Conservation (phyloP, 2,797 vertebrate genomes). For the Helarctos malayanus region DNA sequence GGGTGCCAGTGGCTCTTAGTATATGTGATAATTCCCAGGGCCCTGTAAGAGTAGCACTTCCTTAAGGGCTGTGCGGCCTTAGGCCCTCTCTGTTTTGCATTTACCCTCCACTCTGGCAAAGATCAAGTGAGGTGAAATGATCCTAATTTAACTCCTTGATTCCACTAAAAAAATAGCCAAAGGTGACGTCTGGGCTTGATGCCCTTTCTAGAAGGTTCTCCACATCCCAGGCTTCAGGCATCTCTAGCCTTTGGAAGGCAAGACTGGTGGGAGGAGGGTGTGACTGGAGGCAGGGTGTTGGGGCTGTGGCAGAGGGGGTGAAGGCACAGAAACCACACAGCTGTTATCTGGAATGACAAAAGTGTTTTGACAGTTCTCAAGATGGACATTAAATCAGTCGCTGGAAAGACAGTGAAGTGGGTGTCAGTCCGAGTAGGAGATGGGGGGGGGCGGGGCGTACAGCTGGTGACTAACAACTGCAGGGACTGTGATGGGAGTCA, state of each 20-base stretch:
- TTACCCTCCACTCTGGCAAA: neutral
- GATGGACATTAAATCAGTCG: conserved; percentile 86
- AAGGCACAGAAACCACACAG: neutral
- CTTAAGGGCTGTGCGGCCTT: fast-evolving
- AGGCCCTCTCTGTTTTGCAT: neutral
- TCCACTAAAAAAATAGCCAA: neutral
- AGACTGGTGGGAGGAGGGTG: neutral
- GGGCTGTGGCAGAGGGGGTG: neutral
- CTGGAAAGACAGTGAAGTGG: conserved; percentile 86
- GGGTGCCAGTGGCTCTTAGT: fast-evolving
- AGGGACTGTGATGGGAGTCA: conserved; percentile 82
- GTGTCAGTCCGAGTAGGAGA: conserved; percentile 86
- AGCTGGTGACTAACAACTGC: conserved; percentile 72
- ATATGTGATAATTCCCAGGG: fast-evolving
- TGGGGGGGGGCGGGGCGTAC: neutral
- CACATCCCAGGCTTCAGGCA: neutral
- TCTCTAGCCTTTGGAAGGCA: neutral
- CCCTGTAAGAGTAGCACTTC: neutral
- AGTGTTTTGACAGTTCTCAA: conserved; percentile 86
- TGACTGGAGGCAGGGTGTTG: neutral
- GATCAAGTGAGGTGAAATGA: neutral
- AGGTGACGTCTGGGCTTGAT: neutral
- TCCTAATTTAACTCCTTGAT: conserved; percentile 42
- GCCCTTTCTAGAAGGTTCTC: neutral
- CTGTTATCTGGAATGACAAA: conserved; percentile 86